phyloP scores from a whole-genome alignment of 2,888 invertebrate species.

The Caenorhabditis zanzibari region DNA sequence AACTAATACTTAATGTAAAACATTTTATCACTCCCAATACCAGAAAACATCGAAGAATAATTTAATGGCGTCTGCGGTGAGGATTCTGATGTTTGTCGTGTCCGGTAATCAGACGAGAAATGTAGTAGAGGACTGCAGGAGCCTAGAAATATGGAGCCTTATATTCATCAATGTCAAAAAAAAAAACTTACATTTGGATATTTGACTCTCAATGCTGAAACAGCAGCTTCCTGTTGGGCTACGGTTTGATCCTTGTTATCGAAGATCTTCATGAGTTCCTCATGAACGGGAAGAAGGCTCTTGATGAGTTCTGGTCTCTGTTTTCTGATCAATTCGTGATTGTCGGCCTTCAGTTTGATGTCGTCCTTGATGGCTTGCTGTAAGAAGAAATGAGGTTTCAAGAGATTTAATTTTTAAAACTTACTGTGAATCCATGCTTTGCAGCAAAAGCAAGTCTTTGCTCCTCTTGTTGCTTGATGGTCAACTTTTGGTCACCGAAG shows the following conservation, averaged over 20 bases:
- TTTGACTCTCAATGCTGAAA: conserved; percentile 33
- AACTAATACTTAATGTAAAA: not conserved
- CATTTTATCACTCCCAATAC: not conserved
- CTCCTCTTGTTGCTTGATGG: conserved; percentile 59
- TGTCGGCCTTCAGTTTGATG: conserved; percentile 16
- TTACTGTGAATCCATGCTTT: conserved; percentile 64
- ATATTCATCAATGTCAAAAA: not conserved
- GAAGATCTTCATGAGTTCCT: conserved; percentile 46
- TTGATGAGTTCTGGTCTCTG: conserved; percentile 50
- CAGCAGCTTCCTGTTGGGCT: conserved; percentile 27
- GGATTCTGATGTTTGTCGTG: conserved; percentile 2
- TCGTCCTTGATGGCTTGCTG: conserved; percentile 53
- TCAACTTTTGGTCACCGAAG: conserved; percentile 48
- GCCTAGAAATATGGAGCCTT: conserved; percentile 13
- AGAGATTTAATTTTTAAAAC: not conserved
- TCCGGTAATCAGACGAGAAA: conserved; percentile 53
- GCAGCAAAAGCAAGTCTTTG: conserved; percentile 61
- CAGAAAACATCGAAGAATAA: not conserved
- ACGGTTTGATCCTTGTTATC: conserved; percentile 54
- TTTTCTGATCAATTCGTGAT: conserved; percentile 23
- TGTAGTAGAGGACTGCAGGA: conserved; percentile 39
- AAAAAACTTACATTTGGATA: conserved; percentile 42
- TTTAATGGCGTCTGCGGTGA: not conserved
- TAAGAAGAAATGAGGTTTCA: not conserved
- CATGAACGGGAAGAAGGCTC: conserved; percentile 32